Base-by-base conservation (phyloP, 1,140 invertebrate genomes). In the Amyelois transitella region DNA sequence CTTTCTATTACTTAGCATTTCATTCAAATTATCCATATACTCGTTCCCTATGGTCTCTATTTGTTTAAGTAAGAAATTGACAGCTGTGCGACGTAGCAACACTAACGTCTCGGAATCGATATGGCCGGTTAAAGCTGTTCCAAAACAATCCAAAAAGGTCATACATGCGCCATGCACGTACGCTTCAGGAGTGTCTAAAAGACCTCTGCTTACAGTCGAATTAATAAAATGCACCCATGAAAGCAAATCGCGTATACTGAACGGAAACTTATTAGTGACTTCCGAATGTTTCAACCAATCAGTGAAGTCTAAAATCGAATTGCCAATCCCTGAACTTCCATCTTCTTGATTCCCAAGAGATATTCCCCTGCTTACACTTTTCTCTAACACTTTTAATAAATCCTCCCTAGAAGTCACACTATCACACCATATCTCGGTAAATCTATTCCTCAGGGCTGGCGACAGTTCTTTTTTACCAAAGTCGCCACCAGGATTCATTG, bases 401-500 rank as follows among this genome's bases (percentile, higher is more conserved):
- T 99, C 97, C 10, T 91, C 84, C 47, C 88, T 80, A 19, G 92
- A 84, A 8, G 89, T 90, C 21, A 93, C 92, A 60, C 90, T 90
- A 21, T 96, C 94, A 72, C 98, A 99, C 99, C 99, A 99, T 74
- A 99, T 98, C 90, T 99, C 99, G 0, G 98, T 99, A 69, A 99
- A 98, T 51, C 99, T 92, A 90, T 99, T 99, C 53, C 98, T 91
- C 2, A 99, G 85, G 0, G 99, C 98, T 7, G 98, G 98, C 0
- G 99, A 99, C 7, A 99, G 88, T 91, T 99, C 99, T 89, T 99
- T 99, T 80, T 99, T 99, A 0, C 99, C 99, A 89, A 96, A 99
- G 91, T 99, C 99, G 7, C 99, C 98, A 14, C 98, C 98, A 18
- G 99, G 99, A 90, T 99, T 99, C 99, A 99, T 99, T 0, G 99